These are phyloP conservation scores for Hybognathus amarus DNA, from an alignment of 2,797 vertebrate species.

Conservation along the genomic window DNA sequence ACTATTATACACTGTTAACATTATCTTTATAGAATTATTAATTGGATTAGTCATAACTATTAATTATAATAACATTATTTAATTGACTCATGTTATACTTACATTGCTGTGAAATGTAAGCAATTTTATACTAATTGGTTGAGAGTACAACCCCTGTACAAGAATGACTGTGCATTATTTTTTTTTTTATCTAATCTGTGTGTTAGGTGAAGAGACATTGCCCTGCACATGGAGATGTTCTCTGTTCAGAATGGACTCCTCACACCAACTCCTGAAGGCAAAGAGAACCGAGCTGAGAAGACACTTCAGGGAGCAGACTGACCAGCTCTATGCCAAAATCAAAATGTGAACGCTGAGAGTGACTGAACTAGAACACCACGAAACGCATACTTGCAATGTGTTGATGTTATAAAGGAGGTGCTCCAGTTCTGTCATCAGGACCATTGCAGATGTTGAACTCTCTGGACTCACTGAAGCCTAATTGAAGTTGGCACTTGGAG, in stretches of 20 bases:
- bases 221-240: conserved; percentile 87
- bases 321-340: conserved; percentile 89
- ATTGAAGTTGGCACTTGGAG: not conserved
- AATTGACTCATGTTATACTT: not conserved
- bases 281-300: conserved; percentile 88
- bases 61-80: not conserved
- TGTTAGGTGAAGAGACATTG: conserved; percentile 89
- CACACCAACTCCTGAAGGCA: conserved; percentile 93
- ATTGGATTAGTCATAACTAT: not conserved
- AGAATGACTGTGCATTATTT: not conserved
- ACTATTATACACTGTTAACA: not conserved
- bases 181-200: not conserved
- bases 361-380: not conserved
- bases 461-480: not conserved
- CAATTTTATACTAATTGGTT: not conserved
- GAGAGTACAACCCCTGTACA: not conserved
- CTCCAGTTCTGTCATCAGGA: conserved; percentile 5
- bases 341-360: conserved; percentile 79
- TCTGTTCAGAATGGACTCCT: conserved; percentile 91
- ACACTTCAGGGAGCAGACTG: conserved; percentile 86
- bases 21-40: not conserved
- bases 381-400: not conserved
- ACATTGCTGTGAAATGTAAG: not conserved
- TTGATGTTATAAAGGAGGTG: not conserved
- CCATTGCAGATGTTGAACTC: not conserved